A percentile compares a stretch with the other conserved stretches of the same genome.
phyloP scores from a whole-genome alignment of 2,113 vertebrate genomes.

The Nothobranchius furzeri region DNA sequence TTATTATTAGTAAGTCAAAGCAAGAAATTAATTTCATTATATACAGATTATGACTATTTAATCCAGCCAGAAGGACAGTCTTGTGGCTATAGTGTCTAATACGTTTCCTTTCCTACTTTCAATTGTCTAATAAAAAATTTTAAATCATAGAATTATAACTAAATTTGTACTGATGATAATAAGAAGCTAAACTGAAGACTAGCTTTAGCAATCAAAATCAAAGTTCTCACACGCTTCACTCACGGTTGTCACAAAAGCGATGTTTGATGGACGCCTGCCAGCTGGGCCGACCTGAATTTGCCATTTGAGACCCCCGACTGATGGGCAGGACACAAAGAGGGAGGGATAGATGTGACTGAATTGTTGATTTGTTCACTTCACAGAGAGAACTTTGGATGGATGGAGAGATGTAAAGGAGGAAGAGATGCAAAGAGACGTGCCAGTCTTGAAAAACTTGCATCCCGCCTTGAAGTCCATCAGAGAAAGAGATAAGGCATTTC shows the following conservation, averaged over 20 bases:
- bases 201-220: slow-evolving; percentile 8
- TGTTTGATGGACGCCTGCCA: slow-evolving; percentile 29
- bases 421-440: slow-evolving; percentile 27
- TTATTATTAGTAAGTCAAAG: no score
- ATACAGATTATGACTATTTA: no score
- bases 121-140: neutral
- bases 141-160: no score
- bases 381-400: slow-evolving; percentile 30
- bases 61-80: no score
- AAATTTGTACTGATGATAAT: neutral
- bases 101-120: neutral
- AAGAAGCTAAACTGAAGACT: neutral
- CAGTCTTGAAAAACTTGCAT: slow-evolving; percentile 51
- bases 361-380: slow-evolving; percentile 59
- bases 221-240: slow-evolving; percentile 11
- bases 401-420: slow-evolving; percentile 29
- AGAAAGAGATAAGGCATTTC: slow-evolving; percentile 42
- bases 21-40: no score
- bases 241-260: slow-evolving; percentile 17
- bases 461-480: slow-evolving; percentile 55
- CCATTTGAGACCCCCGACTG: slow-evolving; percentile 16
- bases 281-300: slow-evolving; percentile 44
- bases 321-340: slow-evolving; percentile 33
- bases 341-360: slow-evolving; percentile 59
- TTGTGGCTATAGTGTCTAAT: no score